Evolutionary conservation across 2,888 invertebrate species (phyloP).

Genomic region (Lamproptera curius): DNA sequence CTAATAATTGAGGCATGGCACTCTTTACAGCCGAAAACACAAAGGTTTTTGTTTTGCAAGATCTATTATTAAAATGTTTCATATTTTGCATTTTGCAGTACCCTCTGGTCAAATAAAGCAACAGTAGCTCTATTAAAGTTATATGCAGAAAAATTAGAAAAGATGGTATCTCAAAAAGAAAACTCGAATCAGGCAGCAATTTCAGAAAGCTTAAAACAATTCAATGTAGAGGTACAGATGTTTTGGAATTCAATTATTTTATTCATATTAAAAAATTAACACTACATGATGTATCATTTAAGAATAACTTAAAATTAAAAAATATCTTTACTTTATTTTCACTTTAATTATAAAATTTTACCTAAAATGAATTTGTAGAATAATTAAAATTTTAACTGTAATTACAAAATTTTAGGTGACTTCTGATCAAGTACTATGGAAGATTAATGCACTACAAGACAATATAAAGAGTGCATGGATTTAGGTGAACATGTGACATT

Average conservation of each 20-base stretch:
- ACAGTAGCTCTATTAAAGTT: slow-evolving; percentile 42
- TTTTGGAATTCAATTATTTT: neutral
- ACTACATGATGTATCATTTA: no score
- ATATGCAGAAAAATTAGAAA: slow-evolving; percentile 47
- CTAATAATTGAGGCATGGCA: no score
- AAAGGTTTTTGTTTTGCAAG: no score
- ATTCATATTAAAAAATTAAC: neutral
- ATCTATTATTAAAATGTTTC: no score
- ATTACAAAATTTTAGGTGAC: slow-evolving; percentile 37
- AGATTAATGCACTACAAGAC: slow-evolving; percentile 51
- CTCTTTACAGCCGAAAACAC: no score
- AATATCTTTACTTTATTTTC: no score
- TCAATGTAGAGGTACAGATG: slow-evolving; percentile 41
- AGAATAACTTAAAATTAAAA: no score
- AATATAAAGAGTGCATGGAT: slow-evolving; percentile 46
- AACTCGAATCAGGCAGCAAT: slow-evolving; percentile 48
- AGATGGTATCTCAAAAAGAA: slow-evolving; percentile 54
- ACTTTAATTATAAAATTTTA: no score
- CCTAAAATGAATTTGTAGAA: no score
- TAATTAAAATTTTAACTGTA: no score
- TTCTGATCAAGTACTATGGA: slow-evolving; percentile 51
- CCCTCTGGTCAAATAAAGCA: slow-evolving; percentile 45
- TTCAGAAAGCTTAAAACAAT: slow-evolving; percentile 41
- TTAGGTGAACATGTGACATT: slow-evolving; percentile 42
- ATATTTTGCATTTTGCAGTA: no score